Conservation (phyloP, 1,140 invertebrate species). For the Panulirus ornatus region DNA sequence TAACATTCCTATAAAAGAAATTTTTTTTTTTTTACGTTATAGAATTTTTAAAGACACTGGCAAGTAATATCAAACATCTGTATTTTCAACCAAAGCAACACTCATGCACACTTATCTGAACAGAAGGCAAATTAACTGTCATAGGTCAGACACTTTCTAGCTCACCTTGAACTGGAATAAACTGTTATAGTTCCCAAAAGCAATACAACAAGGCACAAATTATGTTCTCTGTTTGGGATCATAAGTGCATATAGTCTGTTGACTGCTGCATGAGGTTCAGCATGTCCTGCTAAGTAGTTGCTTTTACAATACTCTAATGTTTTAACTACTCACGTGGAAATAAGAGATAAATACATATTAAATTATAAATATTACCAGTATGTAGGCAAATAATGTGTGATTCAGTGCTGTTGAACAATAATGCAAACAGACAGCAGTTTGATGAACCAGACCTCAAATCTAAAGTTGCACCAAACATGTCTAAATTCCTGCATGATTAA, state of each 20-base stretch:
- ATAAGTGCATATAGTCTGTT: neutral
- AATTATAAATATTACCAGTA: neutral
- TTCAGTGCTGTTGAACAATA: neutral
- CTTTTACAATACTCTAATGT: neutral
- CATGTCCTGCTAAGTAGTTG: neutral
- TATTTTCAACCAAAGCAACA: neutral
- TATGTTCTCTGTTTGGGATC: slow-evolving; percentile 12
- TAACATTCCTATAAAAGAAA: neutral
- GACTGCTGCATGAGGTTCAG: neutral
- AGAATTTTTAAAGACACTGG: neutral
- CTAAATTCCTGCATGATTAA: neutral
- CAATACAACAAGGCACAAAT: slow-evolving; percentile 50
- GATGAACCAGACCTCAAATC: neutral
- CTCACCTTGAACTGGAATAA: neutral
- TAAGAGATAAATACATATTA: neutral
- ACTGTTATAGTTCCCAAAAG: slow-evolving; percentile 23
- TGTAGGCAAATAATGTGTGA: neutral
- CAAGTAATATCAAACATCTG: neutral
- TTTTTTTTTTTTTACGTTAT: too few species aligned
- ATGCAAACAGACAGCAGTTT: neutral
- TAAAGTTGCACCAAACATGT: neutral
- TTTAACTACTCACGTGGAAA: neutral
- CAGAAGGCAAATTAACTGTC: neutral
- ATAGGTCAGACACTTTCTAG: neutral
- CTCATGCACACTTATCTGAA: neutral